Base-by-base conservation (phyloP, 2,113 vertebrate species). In the Pteropus alecto region DNA sequence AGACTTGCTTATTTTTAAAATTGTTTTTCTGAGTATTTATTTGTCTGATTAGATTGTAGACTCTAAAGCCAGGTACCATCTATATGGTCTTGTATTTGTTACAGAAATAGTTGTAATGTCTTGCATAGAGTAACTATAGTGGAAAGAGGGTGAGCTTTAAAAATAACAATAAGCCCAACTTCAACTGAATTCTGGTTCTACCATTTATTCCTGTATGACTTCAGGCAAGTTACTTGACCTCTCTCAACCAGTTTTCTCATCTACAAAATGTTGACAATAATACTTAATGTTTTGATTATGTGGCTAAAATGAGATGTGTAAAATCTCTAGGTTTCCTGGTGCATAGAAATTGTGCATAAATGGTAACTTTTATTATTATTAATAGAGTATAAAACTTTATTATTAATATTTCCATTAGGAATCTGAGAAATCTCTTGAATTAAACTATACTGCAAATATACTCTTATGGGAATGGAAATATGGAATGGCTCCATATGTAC, bases 191-290 rank as follows among this genome's bases (percentile, higher is more conserved):
- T 93, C 28, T 94, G 60, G 11, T 46, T 92, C 24, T 90, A 2
- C 6, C 2, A 56, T 51, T 88, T 89, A 90, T 71, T 81, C 18
- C 15, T 79, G 2, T 90, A 71, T 81, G 15, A 89, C 19, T 26
- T 21, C 33, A 21, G 28, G 9, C 58, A 87, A 83, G 26, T 54
- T 48, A 60, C 35, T 16, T 85, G 30, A 85, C 3, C 18, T 82
- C 22, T 88, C 48, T 98, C 18, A 28, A 51, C 7, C 10, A 79
- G 41, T 87, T 93, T 95, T 92, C 51, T 93, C 13, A 81, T 87
- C 7, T 87, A 24, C 54, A 71, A 61, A 58, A 78, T 87, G 5
- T 21, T 92, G 58, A 68, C 28, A 56, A 4, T 19, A 70, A 70
- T 65, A 51, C 9, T 2, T 89, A 18, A n/a, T 83, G 10, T 79